Base-by-base conservation (phyloP, 2,888 invertebrate genomes). In the Xestia c-nigrum region DNA sequence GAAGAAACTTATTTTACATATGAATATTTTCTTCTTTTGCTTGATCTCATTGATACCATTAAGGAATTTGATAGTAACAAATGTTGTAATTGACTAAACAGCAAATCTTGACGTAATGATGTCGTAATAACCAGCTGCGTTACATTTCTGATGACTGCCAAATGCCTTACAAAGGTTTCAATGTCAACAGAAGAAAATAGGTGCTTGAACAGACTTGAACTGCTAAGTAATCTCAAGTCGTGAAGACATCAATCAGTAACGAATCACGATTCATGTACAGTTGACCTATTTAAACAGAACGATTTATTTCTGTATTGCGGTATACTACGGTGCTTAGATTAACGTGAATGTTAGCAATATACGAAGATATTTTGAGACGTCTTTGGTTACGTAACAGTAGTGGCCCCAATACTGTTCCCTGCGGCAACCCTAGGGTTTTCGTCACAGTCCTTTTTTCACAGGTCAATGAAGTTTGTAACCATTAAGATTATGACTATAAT, bases 241-340 rank as follows among this genome's bases (percentile, higher is more conserved):
- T 55, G 72, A 72, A 78, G 64, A 68, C 55, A 71, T 68, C 46
- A 52, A 78, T 78, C 78, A 71, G 59, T 72, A 24, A 52, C 70
- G n/a, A 77, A 83, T 80, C 80, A 72, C 72, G 72, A 68, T 64
- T 59, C 14, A 71, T 63, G 50, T 83, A 68, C 83, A 71, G 72
- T 78, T 83, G 24, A 21, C 57, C 78, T 77, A 71, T 57, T 57
- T 64, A 70, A 0, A 64, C 47, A n/a, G 6, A 59, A 16, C 43
- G 4, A 72, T 63, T 68, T 64, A 68, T 57, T 78, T 71, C 57
- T 64, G 16, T 65, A 57, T n/a, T 40, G 47, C 47, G 31, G 50
- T 80, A 64, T 38, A n/a, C 16, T 47, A 47, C 68, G 46, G 68
- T 52, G 24, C 57, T 64, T 43, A 59, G 14, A 64, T 38, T 71